These are phyloP conservation scores for Andrena camellia DNA, from an alignment of 2,888 invertebrate genomes.

Conservation along the genomic window DNA sequence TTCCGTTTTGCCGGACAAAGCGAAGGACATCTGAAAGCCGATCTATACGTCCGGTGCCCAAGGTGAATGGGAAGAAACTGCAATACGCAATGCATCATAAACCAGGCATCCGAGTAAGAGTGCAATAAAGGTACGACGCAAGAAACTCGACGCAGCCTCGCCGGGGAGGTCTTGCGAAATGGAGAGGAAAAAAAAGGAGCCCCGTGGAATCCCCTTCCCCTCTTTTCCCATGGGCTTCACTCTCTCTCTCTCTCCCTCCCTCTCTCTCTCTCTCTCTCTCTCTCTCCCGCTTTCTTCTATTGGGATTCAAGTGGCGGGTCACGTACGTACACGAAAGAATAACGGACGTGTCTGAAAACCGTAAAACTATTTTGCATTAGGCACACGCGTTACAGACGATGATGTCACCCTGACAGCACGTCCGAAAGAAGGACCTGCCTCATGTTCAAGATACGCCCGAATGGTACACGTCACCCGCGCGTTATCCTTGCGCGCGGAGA, in stretches of 20 bases:
- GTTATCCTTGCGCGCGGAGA: constrained; percentile 25
- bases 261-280: not conserved
- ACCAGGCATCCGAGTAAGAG: constrained; percentile 47
- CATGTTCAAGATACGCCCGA: constrained; percentile 5
- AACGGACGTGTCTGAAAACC: constrained; percentile 72
- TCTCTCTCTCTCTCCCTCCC: not conserved
- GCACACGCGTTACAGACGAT: constrained; percentile 70
- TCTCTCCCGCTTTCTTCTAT: constrained; percentile 14
- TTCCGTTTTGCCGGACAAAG: constrained; percentile 32
- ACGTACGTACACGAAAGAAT: constrained; percentile 54
- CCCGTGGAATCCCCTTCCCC: not conserved
- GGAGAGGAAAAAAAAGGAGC: constrained; percentile 14
- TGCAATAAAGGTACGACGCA: constrained; percentile 36
- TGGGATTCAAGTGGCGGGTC: constrained; percentile 47
- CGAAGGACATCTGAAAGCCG: constrained; percentile 35
- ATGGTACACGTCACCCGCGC: constrained; percentile 40
- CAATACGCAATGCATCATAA: constrained; percentile 58
- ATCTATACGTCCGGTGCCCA: constrained; percentile 44
- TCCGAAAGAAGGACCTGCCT: constrained; percentile 59
- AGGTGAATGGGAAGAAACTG: constrained; percentile 50
- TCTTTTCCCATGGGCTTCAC: not conserved
- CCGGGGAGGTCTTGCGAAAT: constrained; percentile 52
- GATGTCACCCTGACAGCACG: constrained; percentile 72
- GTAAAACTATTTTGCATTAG: constrained; percentile 78
- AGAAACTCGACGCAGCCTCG: constrained; percentile 12